A percentile compares a stretch with the other conserved stretches of the same genome.
phyloP scores from a whole-genome alignment of 2,888 invertebrate species.

The Lithophane leautieri region DNA sequence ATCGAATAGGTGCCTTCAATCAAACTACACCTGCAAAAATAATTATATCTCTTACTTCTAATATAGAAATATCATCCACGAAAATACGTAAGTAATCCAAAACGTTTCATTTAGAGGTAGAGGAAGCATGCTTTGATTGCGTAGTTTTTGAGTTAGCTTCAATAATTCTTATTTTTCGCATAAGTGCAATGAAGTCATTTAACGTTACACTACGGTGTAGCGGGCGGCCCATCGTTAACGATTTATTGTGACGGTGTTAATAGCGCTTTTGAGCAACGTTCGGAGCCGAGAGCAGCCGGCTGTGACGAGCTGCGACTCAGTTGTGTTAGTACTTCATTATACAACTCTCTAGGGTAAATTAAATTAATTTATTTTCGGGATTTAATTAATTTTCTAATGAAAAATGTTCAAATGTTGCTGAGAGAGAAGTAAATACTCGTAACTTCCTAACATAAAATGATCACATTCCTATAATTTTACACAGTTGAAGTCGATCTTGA shows the following conservation, averaged over 20 bases:
- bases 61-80: background rate
- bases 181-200: no score
- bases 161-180: no score
- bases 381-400: constrained; percentile 9
- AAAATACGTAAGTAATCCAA: background rate
- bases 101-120: background rate
- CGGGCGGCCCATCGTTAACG: constrained; percentile 39
- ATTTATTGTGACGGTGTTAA: constrained; percentile 59
- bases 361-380: constrained; percentile 2
- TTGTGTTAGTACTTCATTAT: constrained; percentile 31
- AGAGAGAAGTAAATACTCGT: background rate
- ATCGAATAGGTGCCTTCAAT: background rate
- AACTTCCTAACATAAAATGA: background rate
- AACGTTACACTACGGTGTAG: constrained; percentile 36
- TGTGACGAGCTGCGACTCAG: constrained; percentile 30
- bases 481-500: background rate
- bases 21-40: background rate
- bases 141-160: no score
- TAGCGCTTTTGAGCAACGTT: constrained; percentile 58
- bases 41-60: background rate
- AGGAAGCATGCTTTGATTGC: no score
- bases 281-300: constrained; percentile 31
- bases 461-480: background rate
- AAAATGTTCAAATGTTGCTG: constrained; percentile 10
- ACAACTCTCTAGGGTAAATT: constrained; percentile 12